A percentile compares a stretch with the other conserved stretches of the same genome.
phyloP scores from a whole-genome alignment of 2,888 invertebrate species.

The Ptilodon capucinus region DNA sequence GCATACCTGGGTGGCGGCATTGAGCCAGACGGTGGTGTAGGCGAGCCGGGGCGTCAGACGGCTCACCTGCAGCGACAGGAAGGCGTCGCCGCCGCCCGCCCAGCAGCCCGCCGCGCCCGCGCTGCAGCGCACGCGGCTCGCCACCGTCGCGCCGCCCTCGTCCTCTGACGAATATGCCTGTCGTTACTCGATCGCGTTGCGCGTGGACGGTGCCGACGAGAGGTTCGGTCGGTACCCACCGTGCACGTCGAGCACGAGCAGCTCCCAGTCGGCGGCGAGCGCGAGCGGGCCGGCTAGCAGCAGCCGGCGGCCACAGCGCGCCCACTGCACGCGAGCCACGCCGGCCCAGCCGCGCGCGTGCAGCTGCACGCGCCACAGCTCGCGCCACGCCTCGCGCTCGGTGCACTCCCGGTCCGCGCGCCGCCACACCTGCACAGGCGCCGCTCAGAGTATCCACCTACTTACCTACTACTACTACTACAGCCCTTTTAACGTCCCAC shows the following conservation, averaged over 20 bases:
- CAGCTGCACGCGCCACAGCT: slow-evolving; percentile 20
- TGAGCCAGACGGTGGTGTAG: slow-evolving; percentile 60
- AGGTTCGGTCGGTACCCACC: slow-evolving; percentile 16
- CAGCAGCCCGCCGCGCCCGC: slow-evolving; percentile 52
- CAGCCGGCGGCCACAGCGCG: slow-evolving; percentile 39
- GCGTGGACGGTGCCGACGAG: neutral
- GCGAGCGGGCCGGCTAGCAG: slow-evolving; percentile 54
- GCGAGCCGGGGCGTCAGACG: slow-evolving; percentile 47
- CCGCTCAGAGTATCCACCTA: neutral
- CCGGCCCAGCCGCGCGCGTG: slow-evolving; percentile 41
- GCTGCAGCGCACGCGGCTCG: slow-evolving; percentile 49
- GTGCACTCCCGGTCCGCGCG: slow-evolving; percentile 17
- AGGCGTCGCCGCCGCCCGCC: slow-evolving; percentile 44
- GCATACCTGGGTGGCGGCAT: slow-evolving; percentile 58
- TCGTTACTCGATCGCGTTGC: neutral
- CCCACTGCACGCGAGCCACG: slow-evolving; percentile 40
- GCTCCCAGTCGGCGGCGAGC: slow-evolving; percentile 55
- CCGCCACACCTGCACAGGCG: slow-evolving; percentile 44
- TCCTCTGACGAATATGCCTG: slow-evolving; percentile 17
- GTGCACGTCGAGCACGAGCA: slow-evolving; percentile 44
- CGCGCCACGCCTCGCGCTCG: slow-evolving; percentile 22
- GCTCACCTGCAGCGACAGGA: slow-evolving; percentile 53
- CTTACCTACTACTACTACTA: no score
- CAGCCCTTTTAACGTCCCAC: no score
- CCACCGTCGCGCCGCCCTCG: slow-evolving; percentile 29